phyloP scores from a whole-genome alignment of 2,113 vertebrate species.

The Fukomys damarensis region DNA sequence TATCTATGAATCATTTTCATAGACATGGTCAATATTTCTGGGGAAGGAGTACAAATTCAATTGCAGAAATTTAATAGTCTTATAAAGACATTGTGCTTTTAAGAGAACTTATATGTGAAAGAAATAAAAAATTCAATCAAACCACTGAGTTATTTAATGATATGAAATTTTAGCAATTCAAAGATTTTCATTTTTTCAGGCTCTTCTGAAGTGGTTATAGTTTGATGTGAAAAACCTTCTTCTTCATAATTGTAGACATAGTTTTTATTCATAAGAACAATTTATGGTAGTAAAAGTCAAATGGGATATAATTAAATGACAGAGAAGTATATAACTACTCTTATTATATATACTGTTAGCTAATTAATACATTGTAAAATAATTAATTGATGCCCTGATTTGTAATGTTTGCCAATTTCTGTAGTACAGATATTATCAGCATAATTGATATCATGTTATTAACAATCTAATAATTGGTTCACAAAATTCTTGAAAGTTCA shows the following conservation, averaged over 20 bases:
- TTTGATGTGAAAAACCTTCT: background rate
- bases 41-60: background rate
- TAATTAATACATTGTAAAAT: background rate
- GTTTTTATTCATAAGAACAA: background rate
- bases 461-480: background rate
- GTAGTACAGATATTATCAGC: background rate
- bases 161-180: background rate
- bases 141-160: background rate
- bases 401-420: background rate
- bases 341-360: background rate
- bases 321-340: background rate
- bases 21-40: background rate
- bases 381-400: background rate
- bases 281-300: background rate
- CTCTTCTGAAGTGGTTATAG: background rate
- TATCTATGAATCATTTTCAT: slow-evolving; percentile 45
- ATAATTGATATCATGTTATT: background rate
- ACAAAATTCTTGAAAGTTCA: background rate
- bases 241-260: background rate
- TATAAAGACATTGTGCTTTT: background rate
- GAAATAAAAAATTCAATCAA: background rate
- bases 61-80: background rate
- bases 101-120: background rate
- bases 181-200: background rate
- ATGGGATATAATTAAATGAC: slow-evolving; percentile 10